These are phyloP conservation scores for Morpho achilles DNA, from an alignment of 2,888 invertebrate species.

Conservation along the genomic window DNA sequence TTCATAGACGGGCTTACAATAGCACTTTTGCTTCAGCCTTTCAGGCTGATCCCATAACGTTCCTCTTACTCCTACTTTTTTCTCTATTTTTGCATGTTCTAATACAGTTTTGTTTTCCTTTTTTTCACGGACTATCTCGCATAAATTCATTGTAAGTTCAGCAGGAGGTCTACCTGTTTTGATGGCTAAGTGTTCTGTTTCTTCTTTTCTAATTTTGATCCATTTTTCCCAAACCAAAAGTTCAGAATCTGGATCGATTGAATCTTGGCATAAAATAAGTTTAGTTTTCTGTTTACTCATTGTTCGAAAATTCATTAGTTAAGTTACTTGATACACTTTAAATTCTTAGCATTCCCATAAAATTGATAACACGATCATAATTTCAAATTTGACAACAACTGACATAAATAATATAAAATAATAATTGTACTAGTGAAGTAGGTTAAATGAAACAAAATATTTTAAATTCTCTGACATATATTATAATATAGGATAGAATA, in stretches of 20 bases:
- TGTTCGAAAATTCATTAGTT: background rate
- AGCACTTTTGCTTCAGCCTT: conserved; percentile 50
- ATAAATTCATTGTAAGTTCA: conserved; percentile 60
- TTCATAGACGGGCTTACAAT: conserved; percentile 56
- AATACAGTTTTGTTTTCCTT: conserved; percentile 55
- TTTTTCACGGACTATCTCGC: conserved; percentile 48
- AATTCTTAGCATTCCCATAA: background rate
- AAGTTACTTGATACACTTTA: background rate
- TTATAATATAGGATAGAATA: no score
- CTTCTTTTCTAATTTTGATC: conserved; percentile 57
- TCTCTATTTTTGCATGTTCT: conserved; percentile 54
- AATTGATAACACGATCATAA: no score
- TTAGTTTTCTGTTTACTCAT: conserved; percentile 6
- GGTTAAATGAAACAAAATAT: no score
- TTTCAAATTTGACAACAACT: no score
- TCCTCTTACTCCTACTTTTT: conserved; percentile 45
- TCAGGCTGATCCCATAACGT: conserved; percentile 51
- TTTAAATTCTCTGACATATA: no score
- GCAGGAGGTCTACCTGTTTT: conserved; percentile 42
- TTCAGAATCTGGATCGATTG: conserved; percentile 47
- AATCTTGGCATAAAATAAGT: conserved; percentile 25
- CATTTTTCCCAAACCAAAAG: conserved; percentile 64
- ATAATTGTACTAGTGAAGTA: no score
- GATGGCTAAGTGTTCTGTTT: conserved; percentile 43
- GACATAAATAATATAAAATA: no score